Percentiles rank a stretch among this genome's conserved stretches.
Evolutionary conservation across 2,888 invertebrate species (phyloP).

Genomic region (Dendrolimus houi): DNA sequence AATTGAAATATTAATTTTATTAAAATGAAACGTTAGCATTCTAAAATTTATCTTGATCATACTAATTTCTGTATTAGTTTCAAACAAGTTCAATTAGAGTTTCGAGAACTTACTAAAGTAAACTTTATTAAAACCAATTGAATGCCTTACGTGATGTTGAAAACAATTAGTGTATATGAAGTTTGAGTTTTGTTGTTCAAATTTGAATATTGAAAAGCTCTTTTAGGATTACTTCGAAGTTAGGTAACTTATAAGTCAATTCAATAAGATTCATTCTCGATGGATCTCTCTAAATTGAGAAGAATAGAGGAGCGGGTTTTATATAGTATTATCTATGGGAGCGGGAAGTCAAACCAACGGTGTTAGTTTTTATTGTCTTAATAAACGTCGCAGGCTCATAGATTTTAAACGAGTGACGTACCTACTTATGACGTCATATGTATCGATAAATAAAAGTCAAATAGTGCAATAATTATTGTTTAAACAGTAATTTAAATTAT

Average conservation of each 20-base stretch:
- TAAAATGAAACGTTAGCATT: slow-evolving; percentile 23
- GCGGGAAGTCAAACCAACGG: too few relatives aligned
- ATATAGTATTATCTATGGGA: too few relatives aligned
- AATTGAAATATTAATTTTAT: too few relatives aligned
- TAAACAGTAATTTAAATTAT: too few relatives aligned
- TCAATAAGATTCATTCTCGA: not conserved
- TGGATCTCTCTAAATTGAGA: too few relatives aligned
- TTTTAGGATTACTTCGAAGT: not conserved
- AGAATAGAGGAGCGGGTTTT: too few relatives aligned
- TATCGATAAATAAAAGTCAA: too few relatives aligned
- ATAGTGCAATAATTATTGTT: too few relatives aligned
- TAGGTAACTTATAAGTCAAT: not conserved
- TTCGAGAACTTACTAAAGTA: slow-evolving; percentile 7
- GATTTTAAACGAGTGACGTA: too few relatives aligned
- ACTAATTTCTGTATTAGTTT: slow-evolving; percentile 26
- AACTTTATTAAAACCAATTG: not conserved
- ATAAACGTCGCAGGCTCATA: too few relatives aligned
- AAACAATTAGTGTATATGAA: not conserved
- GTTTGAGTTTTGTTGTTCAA: not conserved
- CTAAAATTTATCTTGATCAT: slow-evolving; percentile 36
- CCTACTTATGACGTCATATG: too few relatives aligned
- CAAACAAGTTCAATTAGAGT: slow-evolving; percentile 35
- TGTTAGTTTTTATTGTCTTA: too few relatives aligned
- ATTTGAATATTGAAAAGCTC: not conserved
- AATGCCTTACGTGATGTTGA: not conserved